phyloP scores from a whole-genome alignment of 1,140 invertebrate species.

The Lepidotrigona ventralis region DNA sequence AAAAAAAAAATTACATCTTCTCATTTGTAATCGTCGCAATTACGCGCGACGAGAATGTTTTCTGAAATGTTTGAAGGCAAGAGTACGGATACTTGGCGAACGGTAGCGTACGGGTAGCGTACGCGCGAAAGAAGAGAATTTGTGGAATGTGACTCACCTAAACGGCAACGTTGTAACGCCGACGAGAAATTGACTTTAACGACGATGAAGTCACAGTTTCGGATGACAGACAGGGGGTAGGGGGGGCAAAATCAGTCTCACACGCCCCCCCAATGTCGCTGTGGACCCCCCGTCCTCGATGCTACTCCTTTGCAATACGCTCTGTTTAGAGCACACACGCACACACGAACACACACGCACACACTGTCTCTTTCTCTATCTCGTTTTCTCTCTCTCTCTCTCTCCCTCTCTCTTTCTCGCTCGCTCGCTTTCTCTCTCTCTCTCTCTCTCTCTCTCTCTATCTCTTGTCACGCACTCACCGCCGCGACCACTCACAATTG shows the following conservation, averaged over 20 bases:
- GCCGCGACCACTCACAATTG: slow-evolving; percentile 28
- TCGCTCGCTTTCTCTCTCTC: background rate
- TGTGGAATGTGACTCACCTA: slow-evolving; percentile 62
- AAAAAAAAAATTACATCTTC: too few species aligned
- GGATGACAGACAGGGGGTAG: slow-evolving; percentile 42
- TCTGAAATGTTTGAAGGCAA: too few species aligned
- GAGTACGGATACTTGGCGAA: too few species aligned
- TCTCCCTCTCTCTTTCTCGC: too few species aligned
- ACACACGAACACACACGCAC: background rate
- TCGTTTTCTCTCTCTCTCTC: too few species aligned
- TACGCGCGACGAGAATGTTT: too few species aligned
- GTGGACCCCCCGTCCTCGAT: slow-evolving; percentile 56
- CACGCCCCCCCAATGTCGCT: slow-evolving; percentile 67
- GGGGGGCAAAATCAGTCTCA: slow-evolving; percentile 67
- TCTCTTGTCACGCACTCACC: slow-evolving; percentile 22
- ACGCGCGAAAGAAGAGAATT: slow-evolving; percentile 5
- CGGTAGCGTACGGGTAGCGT: background rate
- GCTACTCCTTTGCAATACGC: slow-evolving; percentile 44
- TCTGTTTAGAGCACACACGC: slow-evolving; percentile 31
- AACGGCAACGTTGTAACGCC: slow-evolving; percentile 57
- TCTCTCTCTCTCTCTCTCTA: slow-evolving; percentile 5
- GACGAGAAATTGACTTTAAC: slow-evolving; percentile 42
- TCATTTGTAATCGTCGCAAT: too few species aligned
- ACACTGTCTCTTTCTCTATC: too few species aligned
- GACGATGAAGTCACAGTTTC: slow-evolving; percentile 43